phyloP scores from a whole-genome alignment of 2,797 vertebrate species.

The Coregonus sp. region DNA sequence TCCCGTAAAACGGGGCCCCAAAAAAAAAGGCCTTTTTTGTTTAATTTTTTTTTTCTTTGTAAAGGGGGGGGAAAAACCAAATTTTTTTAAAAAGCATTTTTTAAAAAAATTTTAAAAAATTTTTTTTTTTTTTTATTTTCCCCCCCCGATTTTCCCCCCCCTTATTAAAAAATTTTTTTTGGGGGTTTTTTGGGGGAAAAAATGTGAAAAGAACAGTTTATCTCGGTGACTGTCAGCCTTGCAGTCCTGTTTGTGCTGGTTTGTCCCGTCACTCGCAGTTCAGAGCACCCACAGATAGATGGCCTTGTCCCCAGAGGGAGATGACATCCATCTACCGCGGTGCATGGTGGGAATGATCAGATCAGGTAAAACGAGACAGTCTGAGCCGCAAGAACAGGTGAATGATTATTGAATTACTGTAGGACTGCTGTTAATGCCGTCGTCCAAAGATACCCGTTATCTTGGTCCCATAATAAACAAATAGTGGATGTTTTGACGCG shows the following conservation, averaged over 20 bases:
- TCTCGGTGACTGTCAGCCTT: no score
- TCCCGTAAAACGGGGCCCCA: no score
- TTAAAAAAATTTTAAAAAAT: no score
- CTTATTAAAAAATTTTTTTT: no score
- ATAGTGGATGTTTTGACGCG: neutral
- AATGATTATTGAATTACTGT: conserved; percentile 28
- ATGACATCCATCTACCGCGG: conserved; percentile 44
- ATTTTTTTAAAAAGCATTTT: no score
- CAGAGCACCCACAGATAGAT: conserved; percentile 33
- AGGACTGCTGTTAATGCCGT: neutral
- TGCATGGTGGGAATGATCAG: conserved; percentile 66
- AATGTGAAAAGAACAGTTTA: no score
- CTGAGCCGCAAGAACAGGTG: conserved; percentile 60
- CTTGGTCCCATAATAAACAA: neutral
- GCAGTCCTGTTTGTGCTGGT: neutral
- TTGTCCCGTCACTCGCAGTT: conserved; percentile 17
- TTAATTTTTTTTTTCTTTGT: no score
- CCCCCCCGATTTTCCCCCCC: no score
- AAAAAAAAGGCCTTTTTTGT: no score
- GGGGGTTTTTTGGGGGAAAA: no score
- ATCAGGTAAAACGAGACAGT: conserved; percentile 67
- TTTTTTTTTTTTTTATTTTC: no score
- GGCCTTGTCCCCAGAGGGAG: conserved; percentile 28
- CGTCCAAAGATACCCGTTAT: neutral
- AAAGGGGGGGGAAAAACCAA: no score